These are phyloP conservation scores for Oikopleura albicans DNA, from an alignment of 23 tunicate species.

Conservation along the genomic window DNA sequence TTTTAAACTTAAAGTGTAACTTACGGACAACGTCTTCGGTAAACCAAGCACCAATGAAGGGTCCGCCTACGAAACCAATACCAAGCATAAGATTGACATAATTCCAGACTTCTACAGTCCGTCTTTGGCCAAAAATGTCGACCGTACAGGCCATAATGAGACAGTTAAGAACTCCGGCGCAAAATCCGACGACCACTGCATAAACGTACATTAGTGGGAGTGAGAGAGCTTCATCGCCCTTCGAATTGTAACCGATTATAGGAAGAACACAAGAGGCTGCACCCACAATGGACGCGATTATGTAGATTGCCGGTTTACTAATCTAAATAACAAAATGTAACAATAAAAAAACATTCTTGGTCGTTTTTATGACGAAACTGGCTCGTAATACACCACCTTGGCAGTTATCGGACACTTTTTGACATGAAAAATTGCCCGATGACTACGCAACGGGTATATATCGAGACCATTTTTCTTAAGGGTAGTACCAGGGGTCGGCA, in stretches of 20 bases:
- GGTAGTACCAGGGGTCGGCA: no score
- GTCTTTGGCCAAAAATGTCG: slow-evolving; percentile 2
- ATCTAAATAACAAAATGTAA: neutral
- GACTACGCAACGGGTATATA: no score
- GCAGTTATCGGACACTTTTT: no score
- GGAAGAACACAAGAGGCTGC: neutral
- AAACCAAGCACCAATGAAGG: slow-evolving; percentile 15
- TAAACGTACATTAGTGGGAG: neutral
- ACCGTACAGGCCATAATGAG: slow-evolving; percentile 13
- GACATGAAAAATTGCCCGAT: no score
- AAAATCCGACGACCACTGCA: slow-evolving; percentile 1
- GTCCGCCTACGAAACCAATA: slow-evolving; percentile 1
- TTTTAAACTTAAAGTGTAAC: no score
- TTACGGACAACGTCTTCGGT: neutral
- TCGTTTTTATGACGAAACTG: no score
- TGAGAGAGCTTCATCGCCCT: neutral
- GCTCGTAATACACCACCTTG: no score
- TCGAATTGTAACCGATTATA: neutral
- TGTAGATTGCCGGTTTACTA: neutral
- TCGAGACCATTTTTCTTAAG: no score
- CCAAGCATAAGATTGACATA: slow-evolving; percentile 7
- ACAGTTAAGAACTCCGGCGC: slow-evolving; percentile 5
- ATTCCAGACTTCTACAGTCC: slow-evolving; percentile 9
- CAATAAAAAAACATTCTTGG: no score
- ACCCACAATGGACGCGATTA: neutral